These are phyloP conservation scores for Galemys pyrenaicus DNA, from an alignment of 2,113 vertebrate genomes.

Conservation along the genomic window DNA sequence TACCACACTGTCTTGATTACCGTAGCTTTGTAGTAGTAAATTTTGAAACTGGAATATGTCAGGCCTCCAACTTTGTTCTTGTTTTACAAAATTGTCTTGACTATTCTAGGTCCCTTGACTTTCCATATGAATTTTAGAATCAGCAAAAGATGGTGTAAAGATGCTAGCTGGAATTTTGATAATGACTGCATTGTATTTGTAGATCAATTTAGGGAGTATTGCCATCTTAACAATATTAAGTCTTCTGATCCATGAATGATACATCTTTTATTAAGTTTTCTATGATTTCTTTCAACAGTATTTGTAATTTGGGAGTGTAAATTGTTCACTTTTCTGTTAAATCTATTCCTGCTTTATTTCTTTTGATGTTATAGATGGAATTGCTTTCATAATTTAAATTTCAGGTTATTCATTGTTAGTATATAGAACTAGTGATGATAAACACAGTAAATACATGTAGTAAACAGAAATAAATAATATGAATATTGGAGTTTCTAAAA, in stretches of 20 bases:
- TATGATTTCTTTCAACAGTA: not conserved
- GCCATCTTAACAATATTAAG: too few species aligned
- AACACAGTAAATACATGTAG: too few species aligned
- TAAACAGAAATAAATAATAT: not conserved
- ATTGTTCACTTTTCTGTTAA: not conserved
- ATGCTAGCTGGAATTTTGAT: conserved; percentile 7
- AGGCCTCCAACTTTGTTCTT: not conserved
- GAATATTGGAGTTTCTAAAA: not conserved
- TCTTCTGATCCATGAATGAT: too few species aligned
- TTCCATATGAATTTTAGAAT: not conserved
- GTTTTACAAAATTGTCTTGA: not conserved
- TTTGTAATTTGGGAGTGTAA: not conserved
- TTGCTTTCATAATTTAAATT: not conserved
- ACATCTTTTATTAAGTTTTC: not conserved
- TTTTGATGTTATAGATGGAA: not conserved
- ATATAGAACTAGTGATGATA: not conserved
- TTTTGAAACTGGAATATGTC: not conserved
- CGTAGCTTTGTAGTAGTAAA: not conserved
- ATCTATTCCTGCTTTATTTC: not conserved
- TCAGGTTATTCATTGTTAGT: not conserved
- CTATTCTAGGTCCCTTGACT: not conserved
- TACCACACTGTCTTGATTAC: not conserved
- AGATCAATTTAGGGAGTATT: too few species aligned
- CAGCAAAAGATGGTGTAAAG: not conserved
- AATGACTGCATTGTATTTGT: not conserved